Conservation (phyloP, 2,888 invertebrate genomes). For the Fragum fragum region DNA sequence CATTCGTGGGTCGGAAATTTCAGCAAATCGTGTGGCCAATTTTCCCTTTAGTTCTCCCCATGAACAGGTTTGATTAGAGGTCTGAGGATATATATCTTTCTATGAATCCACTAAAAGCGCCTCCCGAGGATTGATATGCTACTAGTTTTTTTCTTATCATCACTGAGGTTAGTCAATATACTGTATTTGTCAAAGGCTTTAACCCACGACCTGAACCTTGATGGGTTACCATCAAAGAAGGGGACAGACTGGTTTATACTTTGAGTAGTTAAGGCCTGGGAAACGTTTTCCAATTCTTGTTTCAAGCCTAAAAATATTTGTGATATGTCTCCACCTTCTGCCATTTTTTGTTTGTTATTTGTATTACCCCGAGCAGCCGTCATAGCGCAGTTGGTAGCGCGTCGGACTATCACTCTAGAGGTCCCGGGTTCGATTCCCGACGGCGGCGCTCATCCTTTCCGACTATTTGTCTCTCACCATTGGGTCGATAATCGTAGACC, state of each 20-base stretch:
- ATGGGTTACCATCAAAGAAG: neutral
- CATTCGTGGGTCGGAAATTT: slow-evolving; percentile 14
- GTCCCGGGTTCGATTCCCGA: too few species aligned
- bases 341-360: too few species aligned
- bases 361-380: too few species aligned
- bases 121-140: neutral
- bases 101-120: slow-evolving; percentile 28
- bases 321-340: slow-evolving; percentile 11
- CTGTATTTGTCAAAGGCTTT: slow-evolving; percentile 14
- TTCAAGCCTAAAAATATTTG: neutral
- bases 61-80: neutral
- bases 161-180: neutral
- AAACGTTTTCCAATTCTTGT: slow-evolving; percentile 1
- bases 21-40: slow-evolving; percentile 11
- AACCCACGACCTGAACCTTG: slow-evolving; percentile 8
- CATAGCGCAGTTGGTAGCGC: too few species aligned
- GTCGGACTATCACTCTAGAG: too few species aligned
- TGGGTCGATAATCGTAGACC: too few species aligned
- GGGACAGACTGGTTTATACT: neutral
- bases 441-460: too few species aligned
- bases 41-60: slow-evolving; percentile 8
- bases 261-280: neutral
- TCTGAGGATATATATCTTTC: slow-evolving; percentile 1
- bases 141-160: slow-evolving; percentile 25
- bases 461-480: too few species aligned